Evolutionary conservation across 2,888 invertebrate genomes (phyloP).

Genomic region (Macrophya alboannulata): DNA sequence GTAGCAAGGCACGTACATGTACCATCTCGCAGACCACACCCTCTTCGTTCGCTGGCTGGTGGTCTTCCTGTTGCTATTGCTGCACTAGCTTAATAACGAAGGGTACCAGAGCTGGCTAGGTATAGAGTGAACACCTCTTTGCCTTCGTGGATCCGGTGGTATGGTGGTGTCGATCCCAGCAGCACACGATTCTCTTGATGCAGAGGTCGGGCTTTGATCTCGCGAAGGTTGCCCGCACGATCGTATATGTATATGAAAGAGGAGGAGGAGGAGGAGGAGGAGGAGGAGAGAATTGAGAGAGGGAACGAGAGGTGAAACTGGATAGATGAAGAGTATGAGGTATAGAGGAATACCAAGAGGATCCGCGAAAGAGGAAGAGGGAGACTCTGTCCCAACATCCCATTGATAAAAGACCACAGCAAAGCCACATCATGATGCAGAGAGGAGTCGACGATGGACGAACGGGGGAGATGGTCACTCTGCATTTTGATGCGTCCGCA

Average conservation of each 20-base stretch:
- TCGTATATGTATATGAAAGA: conserved; percentile 60
- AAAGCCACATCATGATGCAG: background rate
- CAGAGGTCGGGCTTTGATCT: conserved; percentile 57
- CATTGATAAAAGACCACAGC: conserved; percentile 32
- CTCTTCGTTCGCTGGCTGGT: background rate
- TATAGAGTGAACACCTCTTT: conserved; percentile 52
- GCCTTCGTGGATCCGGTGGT: background rate
- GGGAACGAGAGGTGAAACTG: background rate
- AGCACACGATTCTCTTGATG: conserved; percentile 50
- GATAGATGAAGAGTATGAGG: background rate
- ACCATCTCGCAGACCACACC: conserved; percentile 1
- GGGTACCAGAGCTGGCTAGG: background rate
- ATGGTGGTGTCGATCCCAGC: conserved; percentile 18
- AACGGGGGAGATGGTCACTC: conserved; percentile 19
- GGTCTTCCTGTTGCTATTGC: background rate
- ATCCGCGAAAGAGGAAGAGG: conserved; percentile 6
- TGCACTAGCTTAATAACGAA: conserved; percentile 43
- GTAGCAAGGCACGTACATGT: background rate
- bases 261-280: background rate
- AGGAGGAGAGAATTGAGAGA: conserved; percentile 13
- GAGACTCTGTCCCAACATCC: background rate
- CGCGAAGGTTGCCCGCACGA: conserved; percentile 58
- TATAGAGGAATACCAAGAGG: conserved; percentile 8
- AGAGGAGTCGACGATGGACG: background rate
- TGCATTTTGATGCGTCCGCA: conserved; percentile 39